Base-by-base conservation (phyloP, 2,797 vertebrate genomes). In the Molossus molossus region DNA sequence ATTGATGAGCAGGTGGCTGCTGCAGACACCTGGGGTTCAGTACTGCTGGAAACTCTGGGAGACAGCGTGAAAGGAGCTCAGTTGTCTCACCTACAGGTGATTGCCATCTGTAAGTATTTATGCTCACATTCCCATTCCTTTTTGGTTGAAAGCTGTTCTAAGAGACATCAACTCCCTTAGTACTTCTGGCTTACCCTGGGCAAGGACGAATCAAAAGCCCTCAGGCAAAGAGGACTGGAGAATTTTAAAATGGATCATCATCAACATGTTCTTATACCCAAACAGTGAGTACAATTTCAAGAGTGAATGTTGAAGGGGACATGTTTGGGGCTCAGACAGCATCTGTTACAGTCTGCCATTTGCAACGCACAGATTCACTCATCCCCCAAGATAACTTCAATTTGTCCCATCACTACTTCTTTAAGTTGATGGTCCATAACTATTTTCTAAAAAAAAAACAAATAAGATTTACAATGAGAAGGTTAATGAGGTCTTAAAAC, bases 391-490 rank as follows among this genome's bases (percentile, higher is more conserved):
- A 29, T n/a, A 90, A 92, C 60, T 72, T 95, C 40, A 73, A 45
- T 87, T 92, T 80, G 64, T 40, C 21, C 60, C 73, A 73, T 79
- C 73, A 58, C 12, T 95, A 37, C 25, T 80, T 94, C 69, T 94
- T 86, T 55, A 96, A 95, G 67, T 76, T 92, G 27, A 75, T 93
- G 75, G 12, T 25, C 84, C 45, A 65, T 94, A 83, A 93, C 57
- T 50, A 86, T 58, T 79, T 86, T 33, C 40, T 45, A 45, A 40
- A 75, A 87, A 75, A 87, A 65, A 88, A 29, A 72, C 29, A 94
- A 65, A 75, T 60, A 75, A 76, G 57, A 82, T 23, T 90, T 76
- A 73, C 27, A 83, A 48, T 13, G 37, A 89, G 45, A 58, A 92
- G 37, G 48, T 72, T 81, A 87, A 82, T 69, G 45, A 50, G 5